Evolutionary conservation across 2,888 invertebrate species (phyloP).

Genomic region (Bellardia pandia): DNA sequence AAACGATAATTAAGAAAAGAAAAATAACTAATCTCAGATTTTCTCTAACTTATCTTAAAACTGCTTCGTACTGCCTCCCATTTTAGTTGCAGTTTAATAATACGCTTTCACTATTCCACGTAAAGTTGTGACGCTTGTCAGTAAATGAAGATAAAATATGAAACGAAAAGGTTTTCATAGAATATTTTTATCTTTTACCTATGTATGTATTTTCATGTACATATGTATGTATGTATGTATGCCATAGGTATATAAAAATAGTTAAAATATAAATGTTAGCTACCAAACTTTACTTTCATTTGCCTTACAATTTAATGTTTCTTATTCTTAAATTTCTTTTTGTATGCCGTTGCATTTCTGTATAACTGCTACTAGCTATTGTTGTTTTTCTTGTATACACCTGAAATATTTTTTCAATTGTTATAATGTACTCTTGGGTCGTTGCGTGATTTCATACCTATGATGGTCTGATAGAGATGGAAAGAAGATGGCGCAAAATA

Average conservation of each 20-base stretch:
- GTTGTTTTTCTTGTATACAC: constrained; percentile 46
- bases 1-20: not conserved
- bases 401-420: constrained; percentile 65
- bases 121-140: constrained; percentile 44
- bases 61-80: constrained; percentile 1
- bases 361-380: not conserved
- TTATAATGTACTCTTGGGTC: constrained; percentile 70
- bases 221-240: not conserved
- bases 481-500: not conserved
- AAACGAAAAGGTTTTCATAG: constrained; percentile 40
- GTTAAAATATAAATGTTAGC: constrained; percentile 38
- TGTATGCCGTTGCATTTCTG: constrained; percentile 44
- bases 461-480: not conserved
- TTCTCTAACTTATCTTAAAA: constrained; percentile 13
- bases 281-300: constrained; percentile 48
- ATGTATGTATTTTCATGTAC: not conserved
- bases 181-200: constrained; percentile 11
- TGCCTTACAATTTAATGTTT: constrained; percentile 22
- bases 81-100: constrained; percentile 4
- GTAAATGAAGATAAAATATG: constrained; percentile 10
- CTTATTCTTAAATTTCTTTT: constrained; percentile 11
- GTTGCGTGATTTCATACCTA: constrained; percentile 65
- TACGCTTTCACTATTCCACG: constrained; percentile 35
- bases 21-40: constrained; percentile 13
- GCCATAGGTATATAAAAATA: not conserved